Conservation (phyloP, 1,140 invertebrate species). For the silkworm (Bombyx mori) region DNA sequence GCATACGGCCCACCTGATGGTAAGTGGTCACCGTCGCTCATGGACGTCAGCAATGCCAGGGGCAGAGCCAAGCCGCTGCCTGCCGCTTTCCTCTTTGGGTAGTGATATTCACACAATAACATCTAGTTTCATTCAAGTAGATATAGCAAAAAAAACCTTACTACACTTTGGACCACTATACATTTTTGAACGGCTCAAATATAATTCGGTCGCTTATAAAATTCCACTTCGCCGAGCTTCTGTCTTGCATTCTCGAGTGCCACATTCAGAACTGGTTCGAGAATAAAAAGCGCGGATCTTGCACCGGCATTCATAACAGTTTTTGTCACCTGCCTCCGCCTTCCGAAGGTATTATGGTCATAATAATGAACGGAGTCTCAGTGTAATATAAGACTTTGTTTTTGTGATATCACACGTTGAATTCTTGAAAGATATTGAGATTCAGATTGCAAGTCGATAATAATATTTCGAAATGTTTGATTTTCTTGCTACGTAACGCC, state of each 20-base stretch:
- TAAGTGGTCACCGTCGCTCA: too few species aligned
- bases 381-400: conserved; percentile 10
- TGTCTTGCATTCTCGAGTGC: conserved; percentile 43
- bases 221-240: conserved; percentile 28
- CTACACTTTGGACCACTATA: not conserved
- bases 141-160: too few species aligned
- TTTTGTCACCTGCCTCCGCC: conserved; percentile 42
- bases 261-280: conserved; percentile 40
- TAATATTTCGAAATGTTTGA: too few species aligned
- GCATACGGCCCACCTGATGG: too few species aligned
- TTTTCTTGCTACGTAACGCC: too few species aligned
- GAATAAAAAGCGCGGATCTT: conserved; percentile 39
- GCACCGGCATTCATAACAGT: conserved; percentile 45
- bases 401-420: not conserved
- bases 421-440: too few species aligned
- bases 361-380: conserved; percentile 18
- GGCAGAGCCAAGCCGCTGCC: too few species aligned
- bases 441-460: too few species aligned
- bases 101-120: too few species aligned
- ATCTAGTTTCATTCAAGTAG: too few species aligned
- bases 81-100: too few species aligned
- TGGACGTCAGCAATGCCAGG: too few species aligned
- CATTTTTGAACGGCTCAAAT: not conserved
- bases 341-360: conserved; percentile 17
- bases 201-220: conserved; percentile 10